Evolutionary conservation across 1,140 invertebrate species (phyloP), one percentile per base, ranked within the genome.

Genomic region (Tribolium castaneum): DNA sequence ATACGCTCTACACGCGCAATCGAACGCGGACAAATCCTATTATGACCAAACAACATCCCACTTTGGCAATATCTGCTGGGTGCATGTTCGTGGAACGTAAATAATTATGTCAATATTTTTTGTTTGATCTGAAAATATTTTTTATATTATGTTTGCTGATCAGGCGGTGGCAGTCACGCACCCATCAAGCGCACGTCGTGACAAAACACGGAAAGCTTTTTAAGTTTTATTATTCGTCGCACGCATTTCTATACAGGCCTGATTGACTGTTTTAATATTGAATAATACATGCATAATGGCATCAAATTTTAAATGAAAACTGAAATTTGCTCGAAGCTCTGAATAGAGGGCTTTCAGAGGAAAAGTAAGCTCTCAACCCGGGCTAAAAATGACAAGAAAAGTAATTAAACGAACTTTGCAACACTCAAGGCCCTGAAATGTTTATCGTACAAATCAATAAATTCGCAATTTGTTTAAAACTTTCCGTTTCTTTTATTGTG

Each of bases 181-280:
- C 75, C 34, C 73, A 71, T 76, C 66, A 76, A 75, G 62, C 66
- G 45, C 74, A 71, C 62, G 66, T 71, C 62, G 70, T 51, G 77
- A 54, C 70, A 62, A 76, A 80, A 80, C 78, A 80, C 70, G 78
- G 49, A 80, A 77, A 78, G 66, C 78, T 77, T 80, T 80, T 80
- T 80, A 77, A 77, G 54, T 77, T 80, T 80, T 76, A 71, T 77
- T 80, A 80, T 80, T 80, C 76, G 52, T 22, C 22, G 71, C 78
- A 78, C 78, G 77, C 56, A 76, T 81, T 80, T 71, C 76, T 71
- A 34, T 77, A 71, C 76, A 71, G 59, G 25, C 71, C 70, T 78
- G 75, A 81, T 81, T 80, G 80, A 78, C 80, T 81, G 74, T 77
- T 81, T 80, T 81, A 81, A 81, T 81, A 81, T 80, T 75, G 76